Evolutionary conservation across 2,888 invertebrate species (phyloP), one percentile per base, ranked within the genome.

Genomic region (Eristalinus aeneus): DNA sequence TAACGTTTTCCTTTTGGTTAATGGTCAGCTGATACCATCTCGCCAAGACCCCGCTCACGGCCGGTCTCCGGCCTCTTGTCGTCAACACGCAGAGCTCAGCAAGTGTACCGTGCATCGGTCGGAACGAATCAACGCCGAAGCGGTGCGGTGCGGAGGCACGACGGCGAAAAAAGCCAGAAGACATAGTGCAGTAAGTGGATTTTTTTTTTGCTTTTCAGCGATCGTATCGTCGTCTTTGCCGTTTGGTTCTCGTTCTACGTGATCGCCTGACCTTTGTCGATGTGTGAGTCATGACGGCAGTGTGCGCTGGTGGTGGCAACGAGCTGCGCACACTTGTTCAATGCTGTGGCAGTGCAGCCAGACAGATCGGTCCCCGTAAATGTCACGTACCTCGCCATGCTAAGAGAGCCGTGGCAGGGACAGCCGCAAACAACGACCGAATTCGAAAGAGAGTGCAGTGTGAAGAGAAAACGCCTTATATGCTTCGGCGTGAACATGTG

Each of bases 221-320:
- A 64, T 32, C 46, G 39, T 56, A 58, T 78, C 64, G 27, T 20
- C 64, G 6, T 6, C 16, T n/a, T n/a, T n/a, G 1, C 46, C 34
- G 34, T 34, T 56, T 60, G 58, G 46, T 74, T 69, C 53, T 64
- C 60, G 54, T 75, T 65, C 58, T 65, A 67, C 67, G 72, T 80
- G 80, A 81, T 81, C 72, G 85, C 68, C 73, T 85, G 85, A 85
- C 76, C 85, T 76, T 81, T 85, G 85, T 60, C 80, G 64, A 85
- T 85, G 85, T 80, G 81, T 85, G 72, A 73, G 85, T 85, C 80
- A 69, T 3, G 61, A 16, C 32, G n/a, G 61, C 39, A 20, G 54
- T 20, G 31, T 53, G 46, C 53, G 34, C 11, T n/a, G 22, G n/a
- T 32, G 23, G 27, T 27, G 27, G 27, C 27, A 27, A 5, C 27